These are phyloP conservation scores for Osmerus eperlanus DNA, from an alignment of 2,113 vertebrate species.

Conservation along the genomic window DNA sequence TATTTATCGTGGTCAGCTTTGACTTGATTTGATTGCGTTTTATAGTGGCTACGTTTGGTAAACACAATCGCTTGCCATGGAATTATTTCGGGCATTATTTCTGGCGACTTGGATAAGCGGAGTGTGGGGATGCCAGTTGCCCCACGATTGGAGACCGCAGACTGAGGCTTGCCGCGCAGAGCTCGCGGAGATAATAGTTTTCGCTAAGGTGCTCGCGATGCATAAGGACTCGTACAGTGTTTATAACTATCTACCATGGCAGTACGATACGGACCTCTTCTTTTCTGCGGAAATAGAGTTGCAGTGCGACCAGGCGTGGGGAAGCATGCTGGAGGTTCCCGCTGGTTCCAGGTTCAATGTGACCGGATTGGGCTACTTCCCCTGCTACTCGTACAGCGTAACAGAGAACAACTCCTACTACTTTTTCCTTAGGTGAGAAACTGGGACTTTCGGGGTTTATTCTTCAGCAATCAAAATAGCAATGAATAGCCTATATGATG, in stretches of 20 bases:
- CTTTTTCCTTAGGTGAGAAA: conserved; percentile 79
- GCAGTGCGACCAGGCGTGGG: conserved; percentile 82
- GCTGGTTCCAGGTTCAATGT: conserved; percentile 80
- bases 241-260: conserved; percentile 78
- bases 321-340: conserved; percentile 82
- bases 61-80: conserved; percentile 51
- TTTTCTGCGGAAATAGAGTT: conserved; percentile 81
- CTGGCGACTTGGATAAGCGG: conserved; percentile 40
- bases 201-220: conserved; percentile 76
- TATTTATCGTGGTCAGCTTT: neutral
- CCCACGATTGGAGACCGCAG: conserved; percentile 81
- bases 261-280: conserved; percentile 73
- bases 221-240: conserved; percentile 76
- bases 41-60: neutral
- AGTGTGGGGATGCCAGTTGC: conserved; percentile 71
- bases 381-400: conserved; percentile 80
- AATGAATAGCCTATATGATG: neutral
- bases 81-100: conserved; percentile 53
- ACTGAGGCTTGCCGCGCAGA: conserved; percentile 80
- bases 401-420: conserved; percentile 79
- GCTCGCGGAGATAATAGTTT: conserved; percentile 80
- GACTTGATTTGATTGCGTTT: neutral
- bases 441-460: neutral
- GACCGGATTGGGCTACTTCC: conserved; percentile 79
- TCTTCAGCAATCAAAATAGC: neutral